Base-by-base conservation (phyloP, 2,888 invertebrate genomes). In the Drosophila emarginata region DNA sequence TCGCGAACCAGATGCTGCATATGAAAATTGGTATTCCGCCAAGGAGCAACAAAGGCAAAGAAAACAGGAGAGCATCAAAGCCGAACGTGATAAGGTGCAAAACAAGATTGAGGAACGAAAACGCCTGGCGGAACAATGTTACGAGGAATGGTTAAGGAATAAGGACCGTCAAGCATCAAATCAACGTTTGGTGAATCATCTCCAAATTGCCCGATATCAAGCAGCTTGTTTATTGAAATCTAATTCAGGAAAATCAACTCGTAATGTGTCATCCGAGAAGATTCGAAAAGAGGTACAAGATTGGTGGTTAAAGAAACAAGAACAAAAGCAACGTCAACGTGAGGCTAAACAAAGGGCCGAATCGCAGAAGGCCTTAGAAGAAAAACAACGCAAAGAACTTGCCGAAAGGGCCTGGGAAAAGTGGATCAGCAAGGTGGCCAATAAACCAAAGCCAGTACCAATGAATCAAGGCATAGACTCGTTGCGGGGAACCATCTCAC, bases 361-460 rank as follows among this genome's bases (percentile, higher is more conserved):
- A 9, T 0, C 53, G 7, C 18, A 60, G 12, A 64, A 75, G 56
- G 26, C 39, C 0, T 28, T 52, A 2, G 77, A 87, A 7, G 71
- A 84, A 51, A 66, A 74, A 5, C 79, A 69, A 0, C 88, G 89
- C 11, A 85, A 81, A 14, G 57, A 76, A 60, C 64, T 84, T 58
- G 86, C 91, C 15, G 68, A 74, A 1, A 39, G 58, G 36, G 90
- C 91, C 18, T 91, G 90, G 87, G 59, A 87, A 12, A 79, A 79
- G 15, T 91, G 91, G 91, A 67, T 91, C 6, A 76, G 83, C 50
- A 87, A 79, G 4, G 91, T 86, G 2, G 75, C 79, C 2, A 78
- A 79, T 2, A 91, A 91, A 64, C 91, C 91, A 1, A 91, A 91
- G 54, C 91, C 91, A 9, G 91, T 91, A 26, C 91, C 91, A 2